These are phyloP conservation scores for Chascanopsetta lugubris DNA, from an alignment of 2,113 vertebrate genomes.

Conservation along the genomic window DNA sequence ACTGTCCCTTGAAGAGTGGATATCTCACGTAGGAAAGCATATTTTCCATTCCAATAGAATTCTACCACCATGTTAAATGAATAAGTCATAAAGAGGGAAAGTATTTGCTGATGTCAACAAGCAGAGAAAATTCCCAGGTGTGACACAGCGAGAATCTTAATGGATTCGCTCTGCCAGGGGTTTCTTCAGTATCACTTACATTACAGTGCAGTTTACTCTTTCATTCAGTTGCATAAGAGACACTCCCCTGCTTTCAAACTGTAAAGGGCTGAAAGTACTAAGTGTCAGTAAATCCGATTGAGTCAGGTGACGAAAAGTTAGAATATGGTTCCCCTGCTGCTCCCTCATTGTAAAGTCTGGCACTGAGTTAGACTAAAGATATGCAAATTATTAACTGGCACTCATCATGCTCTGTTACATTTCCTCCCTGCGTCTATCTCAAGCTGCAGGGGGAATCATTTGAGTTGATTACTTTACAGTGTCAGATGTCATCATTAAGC, in stretches of 20 bases:
- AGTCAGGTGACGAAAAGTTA: slow-evolving; percentile 40
- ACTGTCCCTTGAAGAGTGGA: slow-evolving; percentile 5
- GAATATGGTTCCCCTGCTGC: slow-evolving; percentile 20
- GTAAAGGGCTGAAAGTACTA: not conserved
- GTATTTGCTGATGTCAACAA: slow-evolving; percentile 45
- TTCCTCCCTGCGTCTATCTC: slow-evolving; percentile 42
- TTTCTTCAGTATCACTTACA: slow-evolving; percentile 29
- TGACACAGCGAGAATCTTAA: slow-evolving; percentile 32
- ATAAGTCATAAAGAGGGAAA: slow-evolving; percentile 62
- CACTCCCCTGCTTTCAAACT: not conserved
- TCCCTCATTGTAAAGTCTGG: slow-evolving; percentile 26
- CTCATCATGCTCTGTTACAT: slow-evolving; percentile 34
- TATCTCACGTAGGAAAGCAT: slow-evolving; percentile 25
- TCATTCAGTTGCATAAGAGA: slow-evolving; percentile 46
- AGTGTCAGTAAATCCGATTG: slow-evolving; percentile 19
- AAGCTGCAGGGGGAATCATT: slow-evolving; percentile 48
- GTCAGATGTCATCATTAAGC: slow-evolving; percentile 63
- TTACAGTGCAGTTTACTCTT: slow-evolving; percentile 14
- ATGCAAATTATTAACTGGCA: slow-evolving; percentile 60
- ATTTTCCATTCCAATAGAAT: slow-evolving; percentile 31
- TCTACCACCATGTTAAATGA: slow-evolving; percentile 49
- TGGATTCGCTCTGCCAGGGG: slow-evolving; percentile 38
- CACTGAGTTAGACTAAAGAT: slow-evolving; percentile 46
- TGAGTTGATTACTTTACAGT: slow-evolving; percentile 58
- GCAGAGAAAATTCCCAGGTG: slow-evolving; percentile 43